These are phyloP conservation scores for Mormyrus hasselquistii DNA, from an alignment of 2,797 vertebrate species.

Conservation along the genomic window DNA sequence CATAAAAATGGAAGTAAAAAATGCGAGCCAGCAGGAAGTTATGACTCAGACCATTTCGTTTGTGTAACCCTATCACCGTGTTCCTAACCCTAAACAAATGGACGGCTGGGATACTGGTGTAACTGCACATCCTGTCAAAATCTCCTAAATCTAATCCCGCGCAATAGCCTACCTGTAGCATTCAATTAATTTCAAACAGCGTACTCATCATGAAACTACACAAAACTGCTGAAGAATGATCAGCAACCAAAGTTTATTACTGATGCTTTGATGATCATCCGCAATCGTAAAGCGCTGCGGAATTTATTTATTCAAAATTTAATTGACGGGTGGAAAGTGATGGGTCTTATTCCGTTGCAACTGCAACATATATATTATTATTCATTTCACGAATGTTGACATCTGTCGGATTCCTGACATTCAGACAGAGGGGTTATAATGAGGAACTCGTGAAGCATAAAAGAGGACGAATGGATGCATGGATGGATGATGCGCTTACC, in stretches of 20 bases:
- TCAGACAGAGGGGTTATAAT: not conserved
- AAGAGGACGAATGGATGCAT: not conserved
- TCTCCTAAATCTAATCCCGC: not conserved
- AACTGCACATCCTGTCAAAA: not conserved
- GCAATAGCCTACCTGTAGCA: not conserved
- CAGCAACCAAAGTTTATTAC: not conserved
- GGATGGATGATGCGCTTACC: conserved; percentile 3
- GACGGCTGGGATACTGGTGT: not conserved
- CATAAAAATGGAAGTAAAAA: not conserved
- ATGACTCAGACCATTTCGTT: not conserved
- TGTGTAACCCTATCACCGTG: not conserved
- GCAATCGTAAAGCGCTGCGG: not conserved
- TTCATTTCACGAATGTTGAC: not conserved
- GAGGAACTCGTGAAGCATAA: not conserved
- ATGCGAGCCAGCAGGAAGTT: not conserved
- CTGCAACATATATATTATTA: not conserved
- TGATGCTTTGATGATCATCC: not conserved
- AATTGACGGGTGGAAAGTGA: not conserved
- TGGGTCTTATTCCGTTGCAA: not conserved
- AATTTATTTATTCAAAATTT: not conserved
- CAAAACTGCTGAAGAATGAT: not conserved
- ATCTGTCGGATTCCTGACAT: not conserved
- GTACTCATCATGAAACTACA: not conserved
- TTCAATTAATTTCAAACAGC: not conserved
- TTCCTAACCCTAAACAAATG: not conserved